Evolutionary conservation across 2,113 vertebrate genomes (phyloP).

Genomic region (Halcyon senegalensis): DNA sequence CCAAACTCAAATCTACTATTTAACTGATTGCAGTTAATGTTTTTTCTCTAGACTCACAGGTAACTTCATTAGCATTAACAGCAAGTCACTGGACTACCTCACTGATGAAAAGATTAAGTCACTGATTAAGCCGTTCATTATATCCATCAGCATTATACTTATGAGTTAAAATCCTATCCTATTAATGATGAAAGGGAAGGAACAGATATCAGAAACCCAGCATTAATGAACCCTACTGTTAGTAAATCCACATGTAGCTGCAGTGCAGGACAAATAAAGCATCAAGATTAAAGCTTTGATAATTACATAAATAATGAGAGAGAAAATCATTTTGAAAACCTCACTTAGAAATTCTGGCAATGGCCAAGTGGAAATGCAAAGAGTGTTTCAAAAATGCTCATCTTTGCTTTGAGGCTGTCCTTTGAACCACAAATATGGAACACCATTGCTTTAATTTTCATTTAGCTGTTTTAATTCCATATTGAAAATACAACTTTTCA

Average conservation of each 20-base stretch:
- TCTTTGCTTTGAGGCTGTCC: background rate
- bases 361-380: background rate
- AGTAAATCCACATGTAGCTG: slow-evolving; percentile 6
- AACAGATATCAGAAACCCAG: background rate
- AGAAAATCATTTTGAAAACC: slow-evolving; percentile 29
- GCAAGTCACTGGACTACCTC: background rate
- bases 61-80: slow-evolving; percentile 16
- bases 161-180: slow-evolving; percentile 14
- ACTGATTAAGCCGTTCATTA: slow-evolving; percentile 12
- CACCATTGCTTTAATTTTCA: background rate
- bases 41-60: background rate
- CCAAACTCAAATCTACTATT: background rate
- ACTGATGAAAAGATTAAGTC: background rate
- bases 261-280: slow-evolving; percentile 10
- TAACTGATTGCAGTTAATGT: background rate
- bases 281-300: slow-evolving; percentile 28
- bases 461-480: background rate
- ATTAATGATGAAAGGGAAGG: slow-evolving; percentile 33
- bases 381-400: background rate
- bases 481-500: background rate
- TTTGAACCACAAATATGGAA: background rate
- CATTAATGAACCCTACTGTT: background rate
- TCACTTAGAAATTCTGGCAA: background rate
- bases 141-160: slow-evolving; percentile 23
- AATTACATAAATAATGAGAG: slow-evolving; percentile 26